phyloP scores from a whole-genome alignment of 2,113 vertebrate species.

The Dryoscopus gambensis region DNA sequence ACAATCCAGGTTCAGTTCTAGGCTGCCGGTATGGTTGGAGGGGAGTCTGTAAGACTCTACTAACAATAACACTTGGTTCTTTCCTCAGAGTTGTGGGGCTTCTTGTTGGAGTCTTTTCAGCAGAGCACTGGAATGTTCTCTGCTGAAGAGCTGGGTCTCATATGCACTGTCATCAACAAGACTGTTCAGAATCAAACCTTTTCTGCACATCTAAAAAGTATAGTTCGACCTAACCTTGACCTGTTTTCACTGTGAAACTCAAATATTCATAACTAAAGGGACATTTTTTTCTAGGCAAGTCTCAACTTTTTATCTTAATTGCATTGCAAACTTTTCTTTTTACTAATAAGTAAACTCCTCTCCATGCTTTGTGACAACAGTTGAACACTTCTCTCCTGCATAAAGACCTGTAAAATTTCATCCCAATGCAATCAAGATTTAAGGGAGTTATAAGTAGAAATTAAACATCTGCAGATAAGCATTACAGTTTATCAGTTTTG shows the following conservation, averaged over 20 bases:
- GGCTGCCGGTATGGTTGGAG: neutral
- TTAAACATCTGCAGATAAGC: neutral
- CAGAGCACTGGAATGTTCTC: neutral
- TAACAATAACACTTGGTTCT: neutral
- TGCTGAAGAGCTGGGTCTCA: neutral
- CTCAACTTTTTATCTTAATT: neutral
- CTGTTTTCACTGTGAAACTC: neutral
- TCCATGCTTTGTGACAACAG: neutral
- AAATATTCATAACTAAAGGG: neutral
- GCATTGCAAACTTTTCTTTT: neutral
- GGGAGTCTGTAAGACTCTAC: neutral
- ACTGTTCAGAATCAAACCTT: neutral
- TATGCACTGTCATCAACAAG: fast-evolving
- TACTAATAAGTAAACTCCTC: neutral
- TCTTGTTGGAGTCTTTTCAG: neutral
- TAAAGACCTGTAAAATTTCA: neutral
- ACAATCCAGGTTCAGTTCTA: neutral
- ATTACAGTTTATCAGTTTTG: neutral
- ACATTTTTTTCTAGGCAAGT: neutral
- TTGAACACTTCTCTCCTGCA: neutral
- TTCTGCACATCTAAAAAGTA: neutral
- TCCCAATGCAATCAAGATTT: neutral
- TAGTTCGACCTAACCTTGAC: neutral
- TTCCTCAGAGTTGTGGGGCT: neutral
- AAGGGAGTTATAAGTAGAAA: neutral